phyloP scores from a whole-genome alignment of 1,140 invertebrate species.

The Lepidurus packardi region DNA sequence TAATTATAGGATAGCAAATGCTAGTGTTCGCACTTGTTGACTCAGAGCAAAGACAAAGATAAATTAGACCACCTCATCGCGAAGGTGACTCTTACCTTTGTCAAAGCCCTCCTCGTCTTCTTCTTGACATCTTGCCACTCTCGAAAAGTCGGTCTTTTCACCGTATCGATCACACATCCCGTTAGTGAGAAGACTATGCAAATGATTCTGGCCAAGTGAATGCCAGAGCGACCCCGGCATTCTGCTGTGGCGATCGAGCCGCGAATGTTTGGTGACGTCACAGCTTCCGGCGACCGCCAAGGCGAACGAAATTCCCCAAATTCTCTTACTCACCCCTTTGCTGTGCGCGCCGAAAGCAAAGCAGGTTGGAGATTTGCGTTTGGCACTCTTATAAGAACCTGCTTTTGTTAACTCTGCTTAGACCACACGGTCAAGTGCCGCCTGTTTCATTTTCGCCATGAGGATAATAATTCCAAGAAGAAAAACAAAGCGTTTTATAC shows the following conservation, averaged over 20 bases:
- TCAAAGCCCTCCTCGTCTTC: neutral
- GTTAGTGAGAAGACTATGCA: too few species aligned
- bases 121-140: too few species aligned
- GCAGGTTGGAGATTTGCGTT: neutral
- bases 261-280: neutral
- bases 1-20: neutral
- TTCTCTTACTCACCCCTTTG: conserved; percentile 13
- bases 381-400: neutral
- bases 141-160: too few species aligned
- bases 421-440: neutral
- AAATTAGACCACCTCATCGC: neutral
- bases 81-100: neutral
- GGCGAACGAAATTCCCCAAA: conserved; percentile 15
- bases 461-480: neutral
- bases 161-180: too few species aligned
- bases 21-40: neutral
- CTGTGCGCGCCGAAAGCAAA: neutral
- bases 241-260: too few species aligned
- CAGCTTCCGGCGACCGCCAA: neutral
- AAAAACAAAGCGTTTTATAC: neutral
- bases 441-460: neutral
- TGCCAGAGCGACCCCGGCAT: neutral
- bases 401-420: neutral
- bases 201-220: neutral
- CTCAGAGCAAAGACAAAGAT: neutral